A percentile compares a stretch with the other conserved stretches of the same genome.
phyloP scores from a whole-genome alignment of 2,797 vertebrate species.

The Sebastiscus albofasciatus region DNA sequence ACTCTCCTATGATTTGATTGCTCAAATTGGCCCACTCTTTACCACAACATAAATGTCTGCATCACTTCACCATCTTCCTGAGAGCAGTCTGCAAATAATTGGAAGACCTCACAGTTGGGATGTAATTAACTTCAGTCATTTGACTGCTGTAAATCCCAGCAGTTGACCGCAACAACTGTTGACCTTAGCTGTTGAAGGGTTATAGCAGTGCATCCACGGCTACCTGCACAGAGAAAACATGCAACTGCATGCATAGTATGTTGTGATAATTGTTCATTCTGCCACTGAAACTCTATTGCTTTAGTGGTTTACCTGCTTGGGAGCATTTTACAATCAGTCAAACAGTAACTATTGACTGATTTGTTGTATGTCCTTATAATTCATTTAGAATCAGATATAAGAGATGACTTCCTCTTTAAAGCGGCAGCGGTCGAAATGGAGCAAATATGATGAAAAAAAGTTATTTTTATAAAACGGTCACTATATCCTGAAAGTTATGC shows the following conservation, averaged over 20 bases:
- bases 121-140: slow-evolving; percentile 53
- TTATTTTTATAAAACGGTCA: too few relatives aligned
- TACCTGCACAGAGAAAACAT: neutral
- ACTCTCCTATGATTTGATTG: slow-evolving; percentile 67
- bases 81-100: slow-evolving; percentile 53
- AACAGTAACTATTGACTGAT: neutral
- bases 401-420: neutral
- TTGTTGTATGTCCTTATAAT: slow-evolving; percentile 1
- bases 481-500: too few relatives aligned
- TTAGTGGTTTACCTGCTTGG: neutral
- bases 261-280: neutral
- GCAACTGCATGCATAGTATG: neutral
- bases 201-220: neutral
- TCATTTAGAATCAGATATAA: neutral
- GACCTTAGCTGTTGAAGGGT: slow-evolving; percentile 44
- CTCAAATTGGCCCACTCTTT: slow-evolving; percentile 63
- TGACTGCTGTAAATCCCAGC: slow-evolving; percentile 44
- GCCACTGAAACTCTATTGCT: neutral
- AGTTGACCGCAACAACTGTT: slow-evolving; percentile 41
- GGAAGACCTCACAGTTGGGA: slow-evolving; percentile 48
- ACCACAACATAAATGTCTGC: slow-evolving; percentile 51
- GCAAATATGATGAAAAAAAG: too few relatives aligned
- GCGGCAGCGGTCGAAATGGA: too few relatives aligned
- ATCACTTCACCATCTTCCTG: neutral
- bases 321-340: neutral